Evolutionary conservation across 1,140 invertebrate genomes (phyloP).

Genomic region (Fopius arisanus): DNA sequence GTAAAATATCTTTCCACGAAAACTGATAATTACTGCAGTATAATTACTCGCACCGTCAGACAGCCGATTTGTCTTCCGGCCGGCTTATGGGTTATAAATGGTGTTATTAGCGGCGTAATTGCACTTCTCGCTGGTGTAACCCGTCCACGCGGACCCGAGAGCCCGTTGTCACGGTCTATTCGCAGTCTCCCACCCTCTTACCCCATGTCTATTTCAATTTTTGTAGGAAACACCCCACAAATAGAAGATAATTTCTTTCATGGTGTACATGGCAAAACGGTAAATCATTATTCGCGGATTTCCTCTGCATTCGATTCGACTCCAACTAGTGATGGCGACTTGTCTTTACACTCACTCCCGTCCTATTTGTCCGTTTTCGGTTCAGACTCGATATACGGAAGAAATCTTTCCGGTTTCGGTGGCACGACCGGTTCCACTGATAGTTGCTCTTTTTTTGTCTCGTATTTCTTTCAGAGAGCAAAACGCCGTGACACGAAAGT

Average conservation of each 20-base stretch:
- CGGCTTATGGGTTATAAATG: slow-evolving; percentile 36
- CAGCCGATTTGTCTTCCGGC: slow-evolving; percentile 39
- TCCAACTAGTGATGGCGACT: background rate
- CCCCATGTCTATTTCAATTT: background rate
- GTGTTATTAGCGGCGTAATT: slow-evolving; percentile 45
- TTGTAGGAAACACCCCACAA: background rate
- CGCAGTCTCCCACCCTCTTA: background rate
- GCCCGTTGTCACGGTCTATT: slow-evolving; percentile 1
- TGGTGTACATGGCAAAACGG: too few species aligned
- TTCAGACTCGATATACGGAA: slow-evolving; percentile 50
- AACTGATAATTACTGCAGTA: slow-evolving; percentile 35
- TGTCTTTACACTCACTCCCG: slow-evolving; percentile 36
- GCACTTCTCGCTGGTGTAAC: slow-evolving; percentile 39
- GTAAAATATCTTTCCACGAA: slow-evolving; percentile 22
- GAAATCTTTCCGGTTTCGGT: slow-evolving; percentile 60
- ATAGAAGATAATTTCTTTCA: background rate
- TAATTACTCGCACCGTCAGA: slow-evolving; percentile 35
- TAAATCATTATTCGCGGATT: background rate
- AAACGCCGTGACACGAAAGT: background rate
- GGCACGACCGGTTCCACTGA: slow-evolving; percentile 53
- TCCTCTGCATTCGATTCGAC: background rate
- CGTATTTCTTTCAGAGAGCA: background rate
- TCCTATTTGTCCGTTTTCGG: slow-evolving; percentile 59
- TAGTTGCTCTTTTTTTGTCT: background rate
- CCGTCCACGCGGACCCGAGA: slow-evolving; percentile 20